These are phyloP conservation scores for Hecatera dysodea DNA, from an alignment of 2,888 invertebrate species.

Conservation along the genomic window DNA sequence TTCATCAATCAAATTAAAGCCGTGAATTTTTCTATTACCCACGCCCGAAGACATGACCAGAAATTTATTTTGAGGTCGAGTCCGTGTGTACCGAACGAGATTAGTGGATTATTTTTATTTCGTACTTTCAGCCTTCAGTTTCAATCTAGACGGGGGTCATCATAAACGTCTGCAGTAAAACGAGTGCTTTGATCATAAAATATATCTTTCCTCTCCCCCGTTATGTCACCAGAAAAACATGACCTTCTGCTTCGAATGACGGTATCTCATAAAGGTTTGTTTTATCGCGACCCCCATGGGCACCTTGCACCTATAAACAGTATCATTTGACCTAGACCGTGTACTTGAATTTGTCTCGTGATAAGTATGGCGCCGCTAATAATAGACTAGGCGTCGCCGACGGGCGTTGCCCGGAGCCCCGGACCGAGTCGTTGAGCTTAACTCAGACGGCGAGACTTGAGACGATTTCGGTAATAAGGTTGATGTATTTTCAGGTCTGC, in stretches of 20 bases:
- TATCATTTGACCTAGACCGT: conserved; percentile 74
- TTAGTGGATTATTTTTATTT: conserved; percentile 49
- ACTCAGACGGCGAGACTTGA: conserved; percentile 47
- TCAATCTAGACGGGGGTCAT: conserved; percentile 40
- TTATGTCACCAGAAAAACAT: conserved; percentile 20
- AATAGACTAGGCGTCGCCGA: conserved; percentile 72
- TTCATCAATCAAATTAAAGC: conserved; percentile 13
- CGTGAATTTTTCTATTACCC: conserved; percentile 36
- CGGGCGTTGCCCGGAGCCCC: conserved; percentile 69
- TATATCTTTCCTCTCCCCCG: conserved; percentile 18
- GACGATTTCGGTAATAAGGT: conserved; percentile 37
- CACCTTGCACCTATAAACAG: conserved; percentile 67
- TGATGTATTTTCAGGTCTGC: conserved; percentile 41
- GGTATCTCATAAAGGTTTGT: conserved; percentile 26
- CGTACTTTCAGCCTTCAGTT: conserved; percentile 27
- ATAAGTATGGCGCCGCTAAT: conserved; percentile 69
- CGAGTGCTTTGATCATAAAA: conserved; percentile 24
- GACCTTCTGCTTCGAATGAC: conserved; percentile 27
- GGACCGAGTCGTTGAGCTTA: conserved; percentile 49
- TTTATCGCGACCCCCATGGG: conserved; percentile 48
- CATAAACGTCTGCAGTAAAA: conserved; percentile 44
- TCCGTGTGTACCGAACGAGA: conserved; percentile 15
- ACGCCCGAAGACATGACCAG: conserved; percentile 37
- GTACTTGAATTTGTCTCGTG: conserved; percentile 63
- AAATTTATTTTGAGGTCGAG: conserved; percentile 43